Evolutionary conservation across 2,888 invertebrate genomes (phyloP).

Genomic region (Camptogramma bilineatum): DNA sequence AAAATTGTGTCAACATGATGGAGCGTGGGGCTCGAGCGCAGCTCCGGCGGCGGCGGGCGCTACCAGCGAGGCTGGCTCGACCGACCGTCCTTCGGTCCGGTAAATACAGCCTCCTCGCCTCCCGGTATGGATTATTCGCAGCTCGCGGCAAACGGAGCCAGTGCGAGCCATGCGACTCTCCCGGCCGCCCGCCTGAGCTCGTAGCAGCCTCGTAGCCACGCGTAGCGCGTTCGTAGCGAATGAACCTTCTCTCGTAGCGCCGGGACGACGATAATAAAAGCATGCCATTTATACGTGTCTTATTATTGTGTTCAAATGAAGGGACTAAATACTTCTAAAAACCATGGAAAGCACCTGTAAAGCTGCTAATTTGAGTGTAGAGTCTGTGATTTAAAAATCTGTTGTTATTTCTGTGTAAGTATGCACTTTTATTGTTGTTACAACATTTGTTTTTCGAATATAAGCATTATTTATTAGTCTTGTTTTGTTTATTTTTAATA

Average conservation of each 20-base stretch:
- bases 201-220: slow-evolving; percentile 57
- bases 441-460: slow-evolving; percentile 1
- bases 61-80: slow-evolving; percentile 66
- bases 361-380: slow-evolving; percentile 66
- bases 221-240: slow-evolving; percentile 56
- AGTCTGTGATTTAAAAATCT: slow-evolving; percentile 58
- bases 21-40: slow-evolving; percentile 56
- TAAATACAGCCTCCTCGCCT: slow-evolving; percentile 80
- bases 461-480: not conserved
- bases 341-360: slow-evolving; percentile 71
- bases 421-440: slow-evolving; percentile 17
- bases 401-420: slow-evolving; percentile 57
- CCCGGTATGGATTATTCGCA: slow-evolving; percentile 83
- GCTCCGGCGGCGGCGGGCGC: slow-evolving; percentile 62
- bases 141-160: slow-evolving; percentile 70
- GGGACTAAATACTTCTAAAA: slow-evolving; percentile 69
- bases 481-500: not conserved
- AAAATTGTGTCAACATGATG: slow-evolving; percentile 81
- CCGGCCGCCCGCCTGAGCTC: slow-evolving; percentile 60
- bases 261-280: slow-evolving; percentile 61
- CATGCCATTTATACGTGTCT: slow-evolving; percentile 65
- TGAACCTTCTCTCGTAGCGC: slow-evolving; percentile 58
- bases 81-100: slow-evolving; percentile 80
- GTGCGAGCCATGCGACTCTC: slow-evolving; percentile 77
- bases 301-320: slow-evolving; percentile 67